Conservation (phyloP, 2,797 vertebrate species). For the Oreochromis grahami region DNA sequence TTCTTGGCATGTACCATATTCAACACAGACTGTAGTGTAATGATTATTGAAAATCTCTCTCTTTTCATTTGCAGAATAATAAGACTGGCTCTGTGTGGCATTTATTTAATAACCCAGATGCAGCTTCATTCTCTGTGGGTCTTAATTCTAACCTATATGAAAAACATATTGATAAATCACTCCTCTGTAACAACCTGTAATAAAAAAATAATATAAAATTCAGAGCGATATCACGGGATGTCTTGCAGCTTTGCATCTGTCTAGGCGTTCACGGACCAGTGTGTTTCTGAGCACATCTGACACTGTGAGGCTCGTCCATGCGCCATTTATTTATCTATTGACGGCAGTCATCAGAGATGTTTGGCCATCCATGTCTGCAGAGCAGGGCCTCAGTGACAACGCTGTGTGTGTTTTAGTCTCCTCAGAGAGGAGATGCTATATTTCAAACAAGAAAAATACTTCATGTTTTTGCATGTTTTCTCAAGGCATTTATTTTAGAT, state of each 20-base stretch:
- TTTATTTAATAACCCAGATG: not conserved
- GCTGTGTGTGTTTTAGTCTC: not conserved
- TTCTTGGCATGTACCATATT: not conserved
- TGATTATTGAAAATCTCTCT: not conserved
- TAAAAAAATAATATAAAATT: not conserved
- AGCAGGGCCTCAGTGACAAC: not conserved
- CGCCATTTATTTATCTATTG: conserved; percentile 57
- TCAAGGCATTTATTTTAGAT: not conserved
- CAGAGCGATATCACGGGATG: not conserved
- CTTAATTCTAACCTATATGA: not conserved
- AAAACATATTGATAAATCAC: not conserved
- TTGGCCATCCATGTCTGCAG: conserved; percentile 32
- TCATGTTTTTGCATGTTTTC: not conserved
- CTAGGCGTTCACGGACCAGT: conserved; percentile 15
- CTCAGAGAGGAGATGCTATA: not conserved
- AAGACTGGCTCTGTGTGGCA: not conserved
- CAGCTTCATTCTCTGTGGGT: not conserved
- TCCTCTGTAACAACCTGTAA: not conserved
- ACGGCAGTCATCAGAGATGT: conserved; percentile 29
- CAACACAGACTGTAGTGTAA: not conserved
- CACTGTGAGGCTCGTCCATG: conserved; percentile 23
- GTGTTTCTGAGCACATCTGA: conserved; percentile 48
- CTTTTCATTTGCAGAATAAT: not conserved
- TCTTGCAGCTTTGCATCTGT: conserved; percentile 38
- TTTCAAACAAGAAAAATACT: not conserved